These are phyloP conservation scores for Heteractis magnifica DNA, from an alignment of 92 coral and sea anemone species.

Conservation along the genomic window DNA sequence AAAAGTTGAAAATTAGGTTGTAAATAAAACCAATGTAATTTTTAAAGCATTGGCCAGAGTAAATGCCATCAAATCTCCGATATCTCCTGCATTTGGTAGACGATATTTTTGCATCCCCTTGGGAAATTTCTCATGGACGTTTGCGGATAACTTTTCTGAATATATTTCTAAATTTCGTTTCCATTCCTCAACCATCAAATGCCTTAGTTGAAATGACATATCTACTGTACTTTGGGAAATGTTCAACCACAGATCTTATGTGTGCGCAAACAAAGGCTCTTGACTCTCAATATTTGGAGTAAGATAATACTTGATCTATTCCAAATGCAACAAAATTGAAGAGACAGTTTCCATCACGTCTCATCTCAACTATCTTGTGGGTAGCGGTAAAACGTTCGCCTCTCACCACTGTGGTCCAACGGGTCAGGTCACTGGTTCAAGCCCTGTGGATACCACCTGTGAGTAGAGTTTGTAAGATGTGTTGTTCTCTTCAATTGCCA, in stretches of 20 bases:
- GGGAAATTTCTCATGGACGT: background rate
- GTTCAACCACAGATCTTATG: background rate
- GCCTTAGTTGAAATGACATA: background rate
- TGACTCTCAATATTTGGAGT: background rate
- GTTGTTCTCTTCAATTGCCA: too few relatives aligned
- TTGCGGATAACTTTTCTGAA: constrained; percentile 1
- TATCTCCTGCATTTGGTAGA: constrained; percentile 32
- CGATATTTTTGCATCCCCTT: constrained; percentile 2
- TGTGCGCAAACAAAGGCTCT: background rate
- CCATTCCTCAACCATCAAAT: constrained; percentile 28
- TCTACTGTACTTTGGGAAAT: background rate
- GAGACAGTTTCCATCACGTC: constrained; percentile 36
- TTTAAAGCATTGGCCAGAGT: background rate
- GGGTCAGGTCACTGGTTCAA: too few relatives aligned
- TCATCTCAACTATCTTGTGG: constrained; percentile 1
- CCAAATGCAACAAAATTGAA: constrained; percentile 27
- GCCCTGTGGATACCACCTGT: too few relatives aligned
- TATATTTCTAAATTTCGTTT: background rate
- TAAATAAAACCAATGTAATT: background rate
- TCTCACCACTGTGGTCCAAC: too few relatives aligned
- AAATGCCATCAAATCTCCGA: constrained; percentile 34
- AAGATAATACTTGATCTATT: constrained; percentile 10
- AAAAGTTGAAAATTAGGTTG: background rate
- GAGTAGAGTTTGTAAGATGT: too few relatives aligned
- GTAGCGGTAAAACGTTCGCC: too few relatives aligned